These are phyloP conservation scores for Cotesia chilonis DNA, from an alignment of 1,140 invertebrate genomes.

Conservation along the genomic window DNA sequence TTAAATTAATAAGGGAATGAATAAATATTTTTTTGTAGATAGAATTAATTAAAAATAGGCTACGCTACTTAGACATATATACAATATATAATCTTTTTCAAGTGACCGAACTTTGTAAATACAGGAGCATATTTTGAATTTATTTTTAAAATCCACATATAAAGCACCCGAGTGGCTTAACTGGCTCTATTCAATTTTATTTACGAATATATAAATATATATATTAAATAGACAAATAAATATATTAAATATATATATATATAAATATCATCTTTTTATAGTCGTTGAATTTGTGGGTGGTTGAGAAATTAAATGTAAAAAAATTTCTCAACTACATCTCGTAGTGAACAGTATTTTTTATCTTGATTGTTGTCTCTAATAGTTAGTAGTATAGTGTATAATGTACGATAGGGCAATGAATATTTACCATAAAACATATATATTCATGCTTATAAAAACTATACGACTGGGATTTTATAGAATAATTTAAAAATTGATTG, in stretches of 20 bases:
- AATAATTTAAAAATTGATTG: background rate
- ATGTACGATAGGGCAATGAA: conserved; percentile 26
- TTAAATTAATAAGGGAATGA: background rate
- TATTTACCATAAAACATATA: conserved; percentile 11
- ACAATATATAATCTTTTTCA: background rate
- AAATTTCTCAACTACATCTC: conserved; percentile 15
- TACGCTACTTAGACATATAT: background rate
- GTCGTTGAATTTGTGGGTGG: no score
- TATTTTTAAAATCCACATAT: background rate
- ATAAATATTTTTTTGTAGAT: conserved; percentile 19
- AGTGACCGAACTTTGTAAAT: conserved; percentile 12
- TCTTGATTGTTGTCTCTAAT: conserved; percentile 12
- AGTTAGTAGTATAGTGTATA: background rate
- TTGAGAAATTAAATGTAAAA: conserved; percentile 1
- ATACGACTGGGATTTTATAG: conserved; percentile 5
- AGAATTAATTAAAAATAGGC: background rate
- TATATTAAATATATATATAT: background rate
- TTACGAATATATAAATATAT: background rate
- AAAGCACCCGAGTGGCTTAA: conserved; percentile 14
- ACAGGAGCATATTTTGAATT: background rate
- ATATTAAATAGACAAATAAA: conserved; percentile 8
- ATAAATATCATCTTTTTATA: no score
- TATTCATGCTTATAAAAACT: conserved; percentile 21
- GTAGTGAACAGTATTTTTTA: conserved; percentile 35
- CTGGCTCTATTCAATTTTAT: conserved; percentile 4